Evolutionary conservation across 2,113 vertebrate species (phyloP).

Genomic region (Phoenicopterus ruber): DNA sequence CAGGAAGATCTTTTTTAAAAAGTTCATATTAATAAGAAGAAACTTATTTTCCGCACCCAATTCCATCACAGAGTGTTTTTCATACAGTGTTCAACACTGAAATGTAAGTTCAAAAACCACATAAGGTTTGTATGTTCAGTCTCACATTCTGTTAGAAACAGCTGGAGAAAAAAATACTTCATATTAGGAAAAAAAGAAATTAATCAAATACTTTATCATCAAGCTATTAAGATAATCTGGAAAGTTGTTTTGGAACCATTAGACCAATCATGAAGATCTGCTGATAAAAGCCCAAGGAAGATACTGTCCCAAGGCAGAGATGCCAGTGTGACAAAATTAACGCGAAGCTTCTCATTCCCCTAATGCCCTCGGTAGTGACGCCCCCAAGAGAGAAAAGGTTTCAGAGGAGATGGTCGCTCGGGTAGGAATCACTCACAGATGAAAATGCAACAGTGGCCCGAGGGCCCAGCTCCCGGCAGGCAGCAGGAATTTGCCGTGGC

Average conservation of each 20-base stretch:
- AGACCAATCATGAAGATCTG: neutral
- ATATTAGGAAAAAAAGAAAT: neutral
- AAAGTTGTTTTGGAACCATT: neutral
- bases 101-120: neutral
- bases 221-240: neutral
- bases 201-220: neutral
- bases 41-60: neutral
- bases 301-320: rapidly evolving
- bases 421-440: neutral
- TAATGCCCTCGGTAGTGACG: rapidly evolving
- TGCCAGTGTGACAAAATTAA: neutral
- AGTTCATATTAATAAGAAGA: neutral
- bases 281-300: neutral
- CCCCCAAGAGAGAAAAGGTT: neutral
- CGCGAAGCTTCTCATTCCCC: neutral
- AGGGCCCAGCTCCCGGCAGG: neutral
- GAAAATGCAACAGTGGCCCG: neutral
- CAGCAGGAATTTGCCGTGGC: neutral
- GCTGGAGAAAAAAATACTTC: neutral
- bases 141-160: neutral
- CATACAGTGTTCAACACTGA: neutral
- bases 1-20: neutral
- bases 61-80: neutral
- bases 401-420: neutral
- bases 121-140: neutral